phyloP scores from a whole-genome alignment of 2,888 invertebrate genomes.

The Limenitis camilla region DNA sequence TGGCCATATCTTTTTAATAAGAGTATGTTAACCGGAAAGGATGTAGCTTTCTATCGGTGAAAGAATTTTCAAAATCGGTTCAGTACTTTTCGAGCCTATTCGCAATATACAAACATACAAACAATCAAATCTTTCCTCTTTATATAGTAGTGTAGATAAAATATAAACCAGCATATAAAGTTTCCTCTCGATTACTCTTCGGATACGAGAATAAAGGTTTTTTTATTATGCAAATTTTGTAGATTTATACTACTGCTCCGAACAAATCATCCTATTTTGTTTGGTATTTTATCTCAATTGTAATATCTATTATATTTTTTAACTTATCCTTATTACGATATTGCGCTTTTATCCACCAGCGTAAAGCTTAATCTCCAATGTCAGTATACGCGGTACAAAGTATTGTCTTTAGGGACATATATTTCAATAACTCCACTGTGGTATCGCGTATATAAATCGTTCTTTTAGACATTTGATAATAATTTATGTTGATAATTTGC shows the following conservation, averaged over 20 bases:
- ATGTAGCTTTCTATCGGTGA: too few species aligned
- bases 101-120: too few species aligned
- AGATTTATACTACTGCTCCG: constrained; percentile 60
- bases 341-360: not conserved
- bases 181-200: too few species aligned
- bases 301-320: constrained; percentile 53
- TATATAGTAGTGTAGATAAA: too few species aligned
- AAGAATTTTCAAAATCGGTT: too few species aligned
- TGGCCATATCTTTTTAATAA: too few species aligned
- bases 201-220: constrained; percentile 32
- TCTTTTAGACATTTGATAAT: constrained; percentile 62
- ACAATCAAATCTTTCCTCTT: too few species aligned
- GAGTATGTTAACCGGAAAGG: too few species aligned
- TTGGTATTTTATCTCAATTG: constrained; percentile 57
- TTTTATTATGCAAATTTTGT: constrained; percentile 51
- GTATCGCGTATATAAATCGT: constrained; percentile 61
- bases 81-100: too few species aligned
- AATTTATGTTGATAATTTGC: constrained; percentile 59
- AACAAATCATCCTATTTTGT: constrained; percentile 59
- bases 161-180: too few species aligned
- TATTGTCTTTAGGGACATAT: constrained; percentile 65
- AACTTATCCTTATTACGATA: constrained; percentile 44
- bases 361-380: constrained; percentile 35
- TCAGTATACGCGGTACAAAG: constrained; percentile 33
- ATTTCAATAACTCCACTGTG: constrained; percentile 65